Base-by-base conservation (phyloP, 2,797 vertebrate genomes). In the Dendrocincla tyrannina region DNA sequence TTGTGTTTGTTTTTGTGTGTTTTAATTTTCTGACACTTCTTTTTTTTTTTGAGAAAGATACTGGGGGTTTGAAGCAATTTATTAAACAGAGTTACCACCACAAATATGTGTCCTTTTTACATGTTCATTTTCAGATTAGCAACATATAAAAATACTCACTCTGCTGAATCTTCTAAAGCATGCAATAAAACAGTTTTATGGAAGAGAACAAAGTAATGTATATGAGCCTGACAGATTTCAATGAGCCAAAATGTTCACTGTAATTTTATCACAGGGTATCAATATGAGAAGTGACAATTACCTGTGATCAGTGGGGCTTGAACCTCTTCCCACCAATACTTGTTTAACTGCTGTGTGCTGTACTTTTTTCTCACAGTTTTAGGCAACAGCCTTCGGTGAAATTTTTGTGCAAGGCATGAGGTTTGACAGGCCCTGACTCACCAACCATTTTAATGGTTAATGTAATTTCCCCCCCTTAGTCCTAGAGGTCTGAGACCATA, bases 141-240 rank as follows among this genome's bases (percentile, higher is more conserved):
- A 76, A 80, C 56, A 69, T 82, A 70, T 87, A 81, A 85, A 93
- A 93, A 89, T 59, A 76, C 44, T 73, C 56, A 63, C 33, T 68
- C 59, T 91, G 42, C 11, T 55, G 52, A 78, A 63, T 88, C 88
- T 81, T 88, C 84, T 86, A 67, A 93, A 93, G 64, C 32, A 37
- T 16, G 17, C 47, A 84, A 79, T 96, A 93, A 93, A 96, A 1
- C 17, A 62, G 63, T 76, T 93, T 94, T 93, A 79, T 70, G 52
- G 56, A 92, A 81, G 70, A 88, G 62, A 96, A 88, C 49, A 80
- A 80, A 47, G 20, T 74, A 88, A 69, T 17, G 55, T 86, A 47
- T 78, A 62, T 0, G 1, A 66, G 39, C 53, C 56, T 83, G 81
- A 85, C 53, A 69, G 69, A 78, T 85, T 89, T 85, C 9, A 25